Conservation (phyloP, 1,140 invertebrate genomes). For the Tenebrio molitor region DNA sequence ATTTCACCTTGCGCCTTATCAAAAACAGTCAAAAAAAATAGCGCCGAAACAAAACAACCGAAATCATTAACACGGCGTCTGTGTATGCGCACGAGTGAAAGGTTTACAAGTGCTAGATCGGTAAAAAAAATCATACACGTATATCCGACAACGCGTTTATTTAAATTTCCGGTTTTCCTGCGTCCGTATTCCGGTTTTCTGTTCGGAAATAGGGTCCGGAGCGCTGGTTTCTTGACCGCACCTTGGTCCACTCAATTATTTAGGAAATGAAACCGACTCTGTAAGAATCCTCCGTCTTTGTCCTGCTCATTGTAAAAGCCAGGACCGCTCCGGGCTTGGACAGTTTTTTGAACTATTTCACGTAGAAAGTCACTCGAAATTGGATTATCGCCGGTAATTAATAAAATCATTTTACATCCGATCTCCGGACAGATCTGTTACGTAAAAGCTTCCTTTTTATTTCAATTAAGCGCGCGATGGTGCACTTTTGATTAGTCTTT, state of each 20-base stretch:
- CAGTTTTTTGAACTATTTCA: constrained; percentile 39
- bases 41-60: constrained; percentile 6
- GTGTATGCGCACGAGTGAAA: constrained; percentile 6
- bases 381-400: constrained; percentile 23
- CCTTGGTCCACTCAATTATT: constrained; percentile 35
- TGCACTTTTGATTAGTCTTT: no score
- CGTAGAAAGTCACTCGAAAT: constrained; percentile 36
- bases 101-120: constrained; percentile 6
- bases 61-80: not conserved
- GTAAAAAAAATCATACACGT: constrained; percentile 19
- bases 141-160: constrained; percentile 27
- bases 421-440: not conserved
- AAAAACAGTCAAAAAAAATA: no score
- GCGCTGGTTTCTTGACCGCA: constrained; percentile 14
- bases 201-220: constrained; percentile 32
- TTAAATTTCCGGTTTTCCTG: constrained; percentile 38
- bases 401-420: not conserved
- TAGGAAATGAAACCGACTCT: constrained; percentile 26
- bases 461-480: constrained; percentile 5
- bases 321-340: constrained; percentile 4
- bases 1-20: no score
- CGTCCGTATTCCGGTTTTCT: constrained; percentile 23
- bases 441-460: constrained; percentile 27
- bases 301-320: not conserved
- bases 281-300: not conserved